Conservation (phyloP, 1,140 invertebrate species). For the Aricia agestis region DNA sequence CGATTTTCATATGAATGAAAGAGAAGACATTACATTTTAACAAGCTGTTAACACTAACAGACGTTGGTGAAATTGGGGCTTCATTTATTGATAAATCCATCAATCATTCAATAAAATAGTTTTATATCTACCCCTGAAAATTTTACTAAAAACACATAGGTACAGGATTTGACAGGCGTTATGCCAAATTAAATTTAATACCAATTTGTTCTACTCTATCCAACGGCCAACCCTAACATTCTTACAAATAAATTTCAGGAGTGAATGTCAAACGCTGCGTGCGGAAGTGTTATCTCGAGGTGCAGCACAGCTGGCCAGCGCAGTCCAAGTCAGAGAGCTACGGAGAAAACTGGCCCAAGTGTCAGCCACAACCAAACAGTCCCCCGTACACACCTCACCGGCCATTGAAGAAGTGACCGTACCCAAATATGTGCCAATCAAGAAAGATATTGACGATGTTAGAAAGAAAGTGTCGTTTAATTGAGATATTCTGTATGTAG, state of each 20-base stretch:
- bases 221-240: no score
- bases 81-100: no score
- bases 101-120: no score
- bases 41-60: no score
- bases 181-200: no score
- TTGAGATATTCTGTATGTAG: slow-evolving; percentile 23
- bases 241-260: slow-evolving; percentile 28
- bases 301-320: slow-evolving; percentile 49
- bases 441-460: slow-evolving; percentile 42
- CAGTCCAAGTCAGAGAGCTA: slow-evolving; percentile 51
- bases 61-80: no score
- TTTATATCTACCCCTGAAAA: no score
- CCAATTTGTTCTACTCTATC: no score
- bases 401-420: slow-evolving; percentile 14
- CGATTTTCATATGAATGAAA: no score
- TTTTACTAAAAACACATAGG: no score
- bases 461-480: slow-evolving; percentile 64
- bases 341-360: slow-evolving; percentile 47
- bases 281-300: slow-evolving; percentile 49
- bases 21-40: no score
- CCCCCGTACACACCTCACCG: background rate
- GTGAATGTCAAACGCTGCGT: slow-evolving; percentile 49
- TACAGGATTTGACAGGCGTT: no score
- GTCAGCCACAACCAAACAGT: slow-evolving; percentile 30
- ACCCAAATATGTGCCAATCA: slow-evolving; percentile 25